Evolutionary conservation across 2,797 vertebrate species (phyloP), one percentile per base, ranked within the genome.

Genomic region (Etheostoma nigrum): DNA sequence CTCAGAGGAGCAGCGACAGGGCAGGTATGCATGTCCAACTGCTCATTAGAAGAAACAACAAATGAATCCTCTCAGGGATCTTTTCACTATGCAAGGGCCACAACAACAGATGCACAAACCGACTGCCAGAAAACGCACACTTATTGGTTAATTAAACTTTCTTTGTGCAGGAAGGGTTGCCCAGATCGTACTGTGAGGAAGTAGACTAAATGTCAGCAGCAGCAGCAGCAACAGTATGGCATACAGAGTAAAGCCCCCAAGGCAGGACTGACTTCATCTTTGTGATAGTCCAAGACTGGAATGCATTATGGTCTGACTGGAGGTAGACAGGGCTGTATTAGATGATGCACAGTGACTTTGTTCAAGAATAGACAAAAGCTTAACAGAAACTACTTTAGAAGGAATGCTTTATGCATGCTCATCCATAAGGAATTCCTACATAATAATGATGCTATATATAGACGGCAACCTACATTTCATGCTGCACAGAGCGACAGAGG

Each of bases 61-160:
- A 93, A 93, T 91, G 3, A 92, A 92, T 90, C 88, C 91, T 92
- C 93, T 67, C 36, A n/a, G 86, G 93, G 72, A 89, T 79, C 54
- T 71, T 57, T 68, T 87, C 78, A 67, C 65, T 74, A 69, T 36
- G 84, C 55, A 6, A 77, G 47, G 69, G 69, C 81, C 86, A 86
- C 82, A 88, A 90, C 88, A 92, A 90, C 92, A 93, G 82, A 93
- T 89, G 84, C 82, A 91, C 57, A 78, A 47, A 59, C 74, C 0
- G 57, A 72, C 88, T 89, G 74, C 77, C 84, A 82, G 73, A 89
- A 88, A 83, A 86, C 74, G 76, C 70, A 30, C 57, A 81, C 85
- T 86, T 68, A 91, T 87, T 83, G 69, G 72, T 81, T 88, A 77
- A 91, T 94, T 83, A 84, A 76, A 76, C 61, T 69, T 64, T 74